Conservation (phyloP, 2,113 vertebrate genomes). For the Gavialis gangeticus region DNA sequence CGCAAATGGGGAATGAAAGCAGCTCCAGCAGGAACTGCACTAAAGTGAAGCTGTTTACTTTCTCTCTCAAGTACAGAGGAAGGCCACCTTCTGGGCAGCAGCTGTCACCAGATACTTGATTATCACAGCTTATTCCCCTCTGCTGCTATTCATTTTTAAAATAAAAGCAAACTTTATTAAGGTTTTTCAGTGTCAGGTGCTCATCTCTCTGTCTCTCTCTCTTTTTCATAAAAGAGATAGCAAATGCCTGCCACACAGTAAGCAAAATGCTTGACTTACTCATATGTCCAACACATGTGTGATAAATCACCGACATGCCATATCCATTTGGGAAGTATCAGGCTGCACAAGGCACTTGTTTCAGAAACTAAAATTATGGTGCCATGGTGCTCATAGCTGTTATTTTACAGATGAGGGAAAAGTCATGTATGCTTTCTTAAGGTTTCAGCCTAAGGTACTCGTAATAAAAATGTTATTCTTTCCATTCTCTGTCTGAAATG, state of each 20-base stretch:
- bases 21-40: conserved; percentile 57
- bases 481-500: conserved; percentile 6
- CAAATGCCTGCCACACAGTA: conserved; percentile 5
- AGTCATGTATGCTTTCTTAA: not conserved
- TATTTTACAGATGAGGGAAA: conserved; percentile 30
- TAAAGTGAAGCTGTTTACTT: conserved; percentile 68
- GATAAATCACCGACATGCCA: conserved; percentile 45
- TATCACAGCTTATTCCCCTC: conserved; percentile 42
- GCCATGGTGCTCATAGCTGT: conserved; percentile 17
- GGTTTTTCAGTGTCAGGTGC: not conserved
- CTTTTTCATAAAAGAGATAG: conserved; percentile 51
- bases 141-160: conserved; percentile 57
- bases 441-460: conserved; percentile 20
- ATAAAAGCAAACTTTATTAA: conserved; percentile 57
- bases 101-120: conserved; percentile 56
- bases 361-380: conserved; percentile 52
- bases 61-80: not conserved
- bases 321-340: conserved; percentile 49
- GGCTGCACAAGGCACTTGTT: conserved; percentile 4
- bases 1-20: conserved; percentile 27
- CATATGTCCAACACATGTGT: conserved; percentile 33
- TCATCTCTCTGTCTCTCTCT: conserved; percentile 20
- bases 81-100: conserved; percentile 57
- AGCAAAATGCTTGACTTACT: conserved; percentile 6
- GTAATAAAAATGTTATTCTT: conserved; percentile 41